These are phyloP conservation scores for Platycnemis pennipes DNA, from an alignment of 2,888 invertebrate species.

Conservation along the genomic window DNA sequence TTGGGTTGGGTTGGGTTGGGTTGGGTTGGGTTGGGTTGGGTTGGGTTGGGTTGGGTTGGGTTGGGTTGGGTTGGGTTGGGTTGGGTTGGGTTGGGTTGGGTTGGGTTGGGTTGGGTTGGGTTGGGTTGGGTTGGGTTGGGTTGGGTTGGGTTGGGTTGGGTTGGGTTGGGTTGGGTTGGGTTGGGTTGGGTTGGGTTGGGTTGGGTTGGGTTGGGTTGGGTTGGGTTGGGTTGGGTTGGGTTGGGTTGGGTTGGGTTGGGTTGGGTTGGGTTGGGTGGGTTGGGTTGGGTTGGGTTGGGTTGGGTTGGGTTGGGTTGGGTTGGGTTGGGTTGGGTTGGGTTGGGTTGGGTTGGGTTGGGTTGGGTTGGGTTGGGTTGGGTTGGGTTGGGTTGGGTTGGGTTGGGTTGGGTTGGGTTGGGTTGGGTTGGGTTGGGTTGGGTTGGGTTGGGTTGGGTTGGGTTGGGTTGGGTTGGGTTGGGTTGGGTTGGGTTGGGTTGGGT, in stretches of 20 bases:
- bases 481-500: too few species aligned
- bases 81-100: constrained; percentile 1
- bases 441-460: constrained; percentile 1
- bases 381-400: constrained; percentile 1
- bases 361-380: not conserved
- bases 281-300: not conserved
- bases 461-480: not conserved
- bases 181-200: constrained; percentile 1
- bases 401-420: constrained; percentile 1
- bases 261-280: not conserved
- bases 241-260: constrained; percentile 1
- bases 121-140: not conserved
- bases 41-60: not conserved
- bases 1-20: not conserved
- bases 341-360: constrained; percentile 1
- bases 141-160: constrained; percentile 1
- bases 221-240: constrained; percentile 1
- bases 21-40: not conserved
- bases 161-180: not conserved
- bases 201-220: constrained; percentile 1
- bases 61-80: constrained; percentile 1
- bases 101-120: constrained; percentile 1
- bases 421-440: constrained; percentile 1
- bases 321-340: constrained; percentile 1
- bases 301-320: not conserved